Evolutionary conservation across 2,888 invertebrate species (phyloP), one percentile per base, ranked within the genome.

Genomic region (Erebia aethiops): DNA sequence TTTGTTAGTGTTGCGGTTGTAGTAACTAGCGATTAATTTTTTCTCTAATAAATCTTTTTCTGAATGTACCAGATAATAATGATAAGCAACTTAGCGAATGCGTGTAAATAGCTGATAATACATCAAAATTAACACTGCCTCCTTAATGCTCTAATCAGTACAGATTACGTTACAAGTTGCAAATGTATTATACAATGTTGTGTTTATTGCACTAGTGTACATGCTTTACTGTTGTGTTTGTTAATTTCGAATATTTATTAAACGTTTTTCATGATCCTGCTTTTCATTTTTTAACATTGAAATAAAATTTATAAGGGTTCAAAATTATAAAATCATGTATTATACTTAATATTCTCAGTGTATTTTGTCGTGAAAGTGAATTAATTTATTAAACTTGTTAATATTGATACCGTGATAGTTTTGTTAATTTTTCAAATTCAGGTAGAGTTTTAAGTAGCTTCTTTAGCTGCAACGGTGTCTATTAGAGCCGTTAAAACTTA

Each of bases 191-290:
- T 43, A 61, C 49, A 62, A 49, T 49, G 8, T 62, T 21, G 14
- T 60, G 41, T 52, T 62, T 70, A 57, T 71, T 66, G 71, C 73
- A 58, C 69, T 60, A 54, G 57, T 57, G 68, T 81, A 80, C 76
- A 80, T 69, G 75, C 79, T 81, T 82, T 79, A 80, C 87, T 90
- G 89, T 90, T 90, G 83, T 87, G 88, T 89, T 89, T 89, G 87
- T 84, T 81, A 79, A 81, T 62, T 85, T 83, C 82, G 83, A 82
- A 82, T 87, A 87, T 87, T 89, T 90, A 90, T 89, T 89, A 89
- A 89, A 89, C 79, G 82, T 86, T 87, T 89, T 88, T 84, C 79
- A 80, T 79, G 76, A 82, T 71, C 54, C 69, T 71, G 78, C 69
- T 67, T 84, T 84, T 85, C 52, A 77, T 80, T 81, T 74, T 60